These are phyloP conservation scores for Dunckerocampus dactyliophorus DNA, from an alignment of 2,113 vertebrate species.

Conservation along the genomic window DNA sequence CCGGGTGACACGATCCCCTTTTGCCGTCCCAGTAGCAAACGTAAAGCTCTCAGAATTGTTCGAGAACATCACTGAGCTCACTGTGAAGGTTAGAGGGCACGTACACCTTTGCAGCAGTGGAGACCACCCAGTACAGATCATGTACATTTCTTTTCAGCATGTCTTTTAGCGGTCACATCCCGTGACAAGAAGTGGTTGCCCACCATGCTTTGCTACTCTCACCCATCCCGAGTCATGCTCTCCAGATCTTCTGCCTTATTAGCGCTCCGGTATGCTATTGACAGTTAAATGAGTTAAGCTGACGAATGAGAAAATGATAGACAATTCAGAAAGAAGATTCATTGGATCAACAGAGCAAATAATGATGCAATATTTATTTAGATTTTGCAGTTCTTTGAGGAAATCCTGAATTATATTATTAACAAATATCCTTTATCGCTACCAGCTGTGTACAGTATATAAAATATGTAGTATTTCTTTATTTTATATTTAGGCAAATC, in stretches of 20 bases:
- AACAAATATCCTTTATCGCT: too few relatives aligned
- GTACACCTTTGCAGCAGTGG: slow-evolving; percentile 18
- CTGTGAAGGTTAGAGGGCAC: slow-evolving; percentile 34
- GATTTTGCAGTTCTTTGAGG: too few relatives aligned
- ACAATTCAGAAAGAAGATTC: neutral
- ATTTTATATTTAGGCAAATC: too few relatives aligned
- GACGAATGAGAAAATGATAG: slow-evolving; percentile 13
- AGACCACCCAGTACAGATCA: slow-evolving; percentile 11
- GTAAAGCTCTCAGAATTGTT: slow-evolving; percentile 11
- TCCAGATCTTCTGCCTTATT: slow-evolving; percentile 30
- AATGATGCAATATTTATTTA: too few relatives aligned
- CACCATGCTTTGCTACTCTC: slow-evolving; percentile 44
- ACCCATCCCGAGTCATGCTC: slow-evolving; percentile 25
- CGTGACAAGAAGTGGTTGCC: slow-evolving; percentile 10
- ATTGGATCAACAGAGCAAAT: neutral
- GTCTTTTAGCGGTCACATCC: neutral
- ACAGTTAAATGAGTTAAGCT: slow-evolving; percentile 22
- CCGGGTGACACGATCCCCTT: slow-evolving; percentile 30
- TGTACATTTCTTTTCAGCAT: neutral
- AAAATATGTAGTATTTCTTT: too few relatives aligned
- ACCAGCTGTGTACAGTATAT: too few relatives aligned
- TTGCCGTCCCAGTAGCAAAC: slow-evolving; percentile 1
- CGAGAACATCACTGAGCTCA: slow-evolving; percentile 18
- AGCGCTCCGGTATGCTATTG: slow-evolving; percentile 24
- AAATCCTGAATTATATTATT: too few relatives aligned